These are phyloP conservation scores for Alligator mississippiensis DNA, from an alignment of 2,113 vertebrate species.

Conservation along the genomic window DNA sequence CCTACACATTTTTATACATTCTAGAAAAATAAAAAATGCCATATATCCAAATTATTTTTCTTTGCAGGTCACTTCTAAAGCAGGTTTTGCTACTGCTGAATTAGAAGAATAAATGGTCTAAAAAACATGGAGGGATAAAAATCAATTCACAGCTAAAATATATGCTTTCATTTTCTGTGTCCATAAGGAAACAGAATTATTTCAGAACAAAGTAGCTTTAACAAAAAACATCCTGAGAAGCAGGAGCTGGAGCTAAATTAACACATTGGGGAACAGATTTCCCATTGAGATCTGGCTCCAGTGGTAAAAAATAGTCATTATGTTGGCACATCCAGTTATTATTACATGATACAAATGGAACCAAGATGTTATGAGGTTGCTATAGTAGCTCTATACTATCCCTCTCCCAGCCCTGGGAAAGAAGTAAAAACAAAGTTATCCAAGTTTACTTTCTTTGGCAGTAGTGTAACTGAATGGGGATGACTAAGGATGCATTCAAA, in stretches of 20 bases:
- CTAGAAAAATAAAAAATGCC: neutral
- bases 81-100: neutral
- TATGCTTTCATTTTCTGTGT: neutral
- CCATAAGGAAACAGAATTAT: neutral
- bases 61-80: neutral
- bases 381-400: neutral
- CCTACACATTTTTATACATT: neutral
- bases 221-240: neutral
- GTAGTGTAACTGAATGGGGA: too few relatives aligned
- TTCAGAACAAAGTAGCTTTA: neutral
- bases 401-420: neutral
- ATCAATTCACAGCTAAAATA: neutral
- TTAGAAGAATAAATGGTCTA: neutral
- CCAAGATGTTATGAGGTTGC: neutral
- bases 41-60: neutral
- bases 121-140: neutral
- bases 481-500: too few relatives aligned
- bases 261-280: neutral
- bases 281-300: neutral
- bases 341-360: neutral
- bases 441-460: neutral
- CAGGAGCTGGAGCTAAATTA: neutral
- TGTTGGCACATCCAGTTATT: neutral
- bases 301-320: neutral
- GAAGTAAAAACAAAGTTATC: rapidly evolving